Evolutionary conservation across 2,888 invertebrate species (phyloP), one percentile per base, ranked within the genome.

Genomic region (Parapristionchus giblindavisi): DNA sequence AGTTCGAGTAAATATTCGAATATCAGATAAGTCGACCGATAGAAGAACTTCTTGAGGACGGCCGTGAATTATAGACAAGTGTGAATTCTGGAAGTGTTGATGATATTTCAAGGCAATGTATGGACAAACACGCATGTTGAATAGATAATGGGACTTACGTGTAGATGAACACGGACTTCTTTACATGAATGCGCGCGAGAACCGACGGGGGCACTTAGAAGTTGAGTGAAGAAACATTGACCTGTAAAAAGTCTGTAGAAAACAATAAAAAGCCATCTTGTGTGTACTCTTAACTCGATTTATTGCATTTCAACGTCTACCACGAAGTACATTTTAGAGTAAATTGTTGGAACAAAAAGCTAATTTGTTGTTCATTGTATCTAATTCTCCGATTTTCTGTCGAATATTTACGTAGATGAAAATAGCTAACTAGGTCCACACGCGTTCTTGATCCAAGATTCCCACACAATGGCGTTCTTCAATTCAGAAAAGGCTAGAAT

Each of bases 381-480:
- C n/a, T n/a, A n/a, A n/a, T n/a, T n/a, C n/a, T n/a, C n/a, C n/a
- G n/a, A n/a, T n/a, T n/a, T n/a, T n/a, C n/a, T n/a, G n/a, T n/a
- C n/a, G n/a, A n/a, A n/a, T n/a, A n/a, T n/a, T n/a, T n/a, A n/a
- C n/a, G n/a, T n/a, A n/a, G n/a, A n/a, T n/a, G n/a, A n/a, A n/a
- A n/a, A n/a, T 2, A 3, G 40, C 71, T 40, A 17, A 73, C 73
- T 73, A 17, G 40, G 73, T 48, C 73, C 73, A 61, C 73, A 73
- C 2, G 73, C 73, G 43, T 73, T 73, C 5, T 51, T 6, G 21
- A 73, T 61, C 73, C 73, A 73, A n/a, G 73, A 43, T 27, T 73
- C 73, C 73, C 73, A 73, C 34, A 73, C 52, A 11, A 73, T 61
- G 48, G 61, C 73, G 51, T 73, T 73, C 36, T 73, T 73, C n/a